Evolutionary conservation across 2,797 vertebrate genomes (phyloP).

Genomic region (Pyrocephalus nanus): DNA sequence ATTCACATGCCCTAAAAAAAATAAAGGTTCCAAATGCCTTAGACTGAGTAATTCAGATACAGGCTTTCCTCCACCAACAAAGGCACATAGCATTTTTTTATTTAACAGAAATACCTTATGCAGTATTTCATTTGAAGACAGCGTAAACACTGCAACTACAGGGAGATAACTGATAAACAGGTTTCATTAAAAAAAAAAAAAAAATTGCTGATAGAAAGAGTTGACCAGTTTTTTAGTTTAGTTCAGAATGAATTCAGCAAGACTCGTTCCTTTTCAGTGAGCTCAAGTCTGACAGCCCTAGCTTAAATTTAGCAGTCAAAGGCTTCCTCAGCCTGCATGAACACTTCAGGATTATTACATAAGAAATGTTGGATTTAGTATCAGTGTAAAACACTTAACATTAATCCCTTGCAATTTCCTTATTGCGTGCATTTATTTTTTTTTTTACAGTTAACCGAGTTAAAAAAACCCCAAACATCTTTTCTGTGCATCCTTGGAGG

Average conservation of each 20-base stretch:
- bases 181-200: background rate
- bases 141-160: background rate
- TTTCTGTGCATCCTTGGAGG: fast-evolving
- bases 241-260: background rate
- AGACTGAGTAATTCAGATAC: background rate
- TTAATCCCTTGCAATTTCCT: background rate
- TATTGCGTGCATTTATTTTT: background rate
- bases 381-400: fast-evolving
- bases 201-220: background rate
- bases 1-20: background rate
- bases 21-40: background rate
- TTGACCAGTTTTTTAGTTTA: background rate
- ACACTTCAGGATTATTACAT: background rate
- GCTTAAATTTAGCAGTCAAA: background rate
- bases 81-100: background rate
- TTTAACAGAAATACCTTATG: background rate
- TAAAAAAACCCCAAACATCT: too few species aligned
- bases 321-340: background rate
- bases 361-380: background rate
- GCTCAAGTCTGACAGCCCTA: background rate
- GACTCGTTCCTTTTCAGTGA: background rate
- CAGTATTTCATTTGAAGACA: background rate
- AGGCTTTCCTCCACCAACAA: background rate
- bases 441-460: background rate
- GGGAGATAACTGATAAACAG: background rate